These are phyloP conservation scores for Scaptomyza pallida DNA, from an alignment of 1,140 invertebrate genomes.

Conservation along the genomic window DNA sequence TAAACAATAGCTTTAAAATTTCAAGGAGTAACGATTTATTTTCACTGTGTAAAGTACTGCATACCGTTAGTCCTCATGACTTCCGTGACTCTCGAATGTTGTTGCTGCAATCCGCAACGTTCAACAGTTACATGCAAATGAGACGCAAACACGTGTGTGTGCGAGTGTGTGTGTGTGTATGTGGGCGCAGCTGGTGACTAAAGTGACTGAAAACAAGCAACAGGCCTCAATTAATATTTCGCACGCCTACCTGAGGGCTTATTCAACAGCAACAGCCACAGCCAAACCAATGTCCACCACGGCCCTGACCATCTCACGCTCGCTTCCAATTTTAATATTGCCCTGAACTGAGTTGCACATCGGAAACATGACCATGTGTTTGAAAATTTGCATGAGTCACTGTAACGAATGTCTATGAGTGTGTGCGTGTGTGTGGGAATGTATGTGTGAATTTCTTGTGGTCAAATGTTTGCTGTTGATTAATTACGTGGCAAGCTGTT, in stretches of 20 bases:
- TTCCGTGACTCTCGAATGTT: constrained; percentile 24
- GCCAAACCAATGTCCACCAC: constrained; percentile 24
- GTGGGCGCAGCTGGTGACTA: background rate
- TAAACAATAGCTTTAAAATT: too few species aligned
- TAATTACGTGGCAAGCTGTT: constrained; percentile 15
- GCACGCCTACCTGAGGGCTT: constrained; percentile 39
- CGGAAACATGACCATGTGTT: constrained; percentile 56
- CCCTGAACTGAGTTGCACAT: constrained; percentile 13
- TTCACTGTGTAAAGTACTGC: constrained; percentile 27
- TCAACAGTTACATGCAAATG: constrained; percentile 60
- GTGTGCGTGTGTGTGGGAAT: too few species aligned
- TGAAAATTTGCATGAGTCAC: constrained; percentile 29
- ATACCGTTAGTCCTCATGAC: constrained; percentile 14
- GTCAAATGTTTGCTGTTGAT: constrained; percentile 19
- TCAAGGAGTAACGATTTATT: background rate
- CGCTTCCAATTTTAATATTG: constrained; percentile 43
- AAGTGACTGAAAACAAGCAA: constrained; percentile 20
- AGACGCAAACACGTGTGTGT: constrained; percentile 41
- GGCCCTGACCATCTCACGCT: constrained; percentile 72
- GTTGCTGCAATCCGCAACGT: constrained; percentile 16
- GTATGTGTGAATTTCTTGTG: constrained; percentile 36
- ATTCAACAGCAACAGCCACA: constrained; percentile 3
- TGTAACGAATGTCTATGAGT: background rate
- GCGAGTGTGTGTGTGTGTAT: constrained; percentile 10
- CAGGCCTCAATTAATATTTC: constrained; percentile 18